Base-by-base conservation (phyloP, 2,797 vertebrate genomes). In the Neosilurus mollespiculum region DNA sequence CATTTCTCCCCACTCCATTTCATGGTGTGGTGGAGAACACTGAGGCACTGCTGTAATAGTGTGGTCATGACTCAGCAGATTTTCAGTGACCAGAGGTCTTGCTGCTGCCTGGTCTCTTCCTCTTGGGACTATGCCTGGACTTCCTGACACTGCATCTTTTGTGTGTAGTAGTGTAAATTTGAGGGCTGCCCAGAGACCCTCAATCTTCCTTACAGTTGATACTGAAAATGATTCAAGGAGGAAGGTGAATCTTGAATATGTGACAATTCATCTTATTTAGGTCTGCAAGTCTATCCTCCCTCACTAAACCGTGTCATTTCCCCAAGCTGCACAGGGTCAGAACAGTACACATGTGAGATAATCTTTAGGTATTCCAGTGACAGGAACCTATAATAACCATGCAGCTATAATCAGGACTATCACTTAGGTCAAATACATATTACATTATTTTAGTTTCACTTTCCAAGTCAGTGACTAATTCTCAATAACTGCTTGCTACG, bases 91-190 rank as follows among this genome's bases (percentile, higher is more conserved):
- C 77, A 18, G 75, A 71, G 83, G 82, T 49, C 85, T 88, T 76
- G 30, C 88, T 65, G 83, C 70, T 70, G 80, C 67, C 51, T 73
- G 84, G 81, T 73, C 56, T 71, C 70, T 78, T 80, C 78, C 85
- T 85, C 89, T 81, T 58, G 87, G 84, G 87, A 87, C 89, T 89
- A 90, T 89, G 89, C 88, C 89, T 92, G 90, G 91, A 91, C 91
- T 92, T 93, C 91, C 93, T 94, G 93, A 94, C 91, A 94, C 91
- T 93, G 93, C 92, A 89, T 82, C 91, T 91, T 90, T 85, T 82
- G 65, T 58, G 58, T 53, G 30, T 61, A 34, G 30, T 81, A 58
- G 61, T 76, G 53, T 80, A 37, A 12, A 30, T 86, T 49, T 83
- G 77, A 26, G 37, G 51, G 61, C 73, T 82, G 84, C 81, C 81